These are phyloP conservation scores for Sebastes goodei DNA, from an alignment of 2,797 vertebrate species.

Conservation along the genomic window DNA sequence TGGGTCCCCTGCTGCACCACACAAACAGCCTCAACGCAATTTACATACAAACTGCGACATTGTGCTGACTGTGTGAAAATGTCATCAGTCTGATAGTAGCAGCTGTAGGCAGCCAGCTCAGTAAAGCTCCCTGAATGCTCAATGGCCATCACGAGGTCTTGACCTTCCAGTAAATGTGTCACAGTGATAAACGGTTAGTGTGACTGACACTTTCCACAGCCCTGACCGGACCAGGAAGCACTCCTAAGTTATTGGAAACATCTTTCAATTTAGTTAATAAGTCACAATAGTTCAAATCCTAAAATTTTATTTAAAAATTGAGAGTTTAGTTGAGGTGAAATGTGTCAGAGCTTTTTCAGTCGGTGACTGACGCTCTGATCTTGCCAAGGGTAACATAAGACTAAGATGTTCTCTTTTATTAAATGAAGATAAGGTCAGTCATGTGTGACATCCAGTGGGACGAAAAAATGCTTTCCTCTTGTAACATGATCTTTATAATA, in stretches of 20 bases:
- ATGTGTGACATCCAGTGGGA: conserved; percentile 27
- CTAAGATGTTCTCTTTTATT: conserved; percentile 10
- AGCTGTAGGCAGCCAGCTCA: conserved; percentile 45
- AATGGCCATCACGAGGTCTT: conserved; percentile 51
- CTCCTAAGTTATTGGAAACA: background rate
- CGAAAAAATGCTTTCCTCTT: conserved; percentile 20
- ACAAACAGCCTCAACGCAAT: conserved; percentile 14
- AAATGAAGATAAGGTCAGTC: conserved; percentile 31
- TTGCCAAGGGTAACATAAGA: conserved; percentile 19
- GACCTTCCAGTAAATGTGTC: conserved; percentile 68
- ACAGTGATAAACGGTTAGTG: conserved; percentile 41
- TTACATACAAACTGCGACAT: conserved; percentile 29
- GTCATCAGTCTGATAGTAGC: conserved; percentile 38
- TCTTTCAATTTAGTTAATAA: conserved; percentile 13
- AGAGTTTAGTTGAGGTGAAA: background rate
- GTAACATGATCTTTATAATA: conserved; percentile 36
- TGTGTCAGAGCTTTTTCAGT: background rate
- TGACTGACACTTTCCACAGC: conserved; percentile 22
- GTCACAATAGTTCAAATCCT: background rate
- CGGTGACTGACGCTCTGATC: background rate
- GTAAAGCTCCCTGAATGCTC: conserved; percentile 46
- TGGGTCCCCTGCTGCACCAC: background rate
- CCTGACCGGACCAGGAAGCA: background rate
- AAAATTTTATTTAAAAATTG: background rate
- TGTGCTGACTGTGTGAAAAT: conserved; percentile 45